Evolutionary conservation across 2,888 invertebrate genomes (phyloP).

Genomic region (Plutella xylostella): DNA sequence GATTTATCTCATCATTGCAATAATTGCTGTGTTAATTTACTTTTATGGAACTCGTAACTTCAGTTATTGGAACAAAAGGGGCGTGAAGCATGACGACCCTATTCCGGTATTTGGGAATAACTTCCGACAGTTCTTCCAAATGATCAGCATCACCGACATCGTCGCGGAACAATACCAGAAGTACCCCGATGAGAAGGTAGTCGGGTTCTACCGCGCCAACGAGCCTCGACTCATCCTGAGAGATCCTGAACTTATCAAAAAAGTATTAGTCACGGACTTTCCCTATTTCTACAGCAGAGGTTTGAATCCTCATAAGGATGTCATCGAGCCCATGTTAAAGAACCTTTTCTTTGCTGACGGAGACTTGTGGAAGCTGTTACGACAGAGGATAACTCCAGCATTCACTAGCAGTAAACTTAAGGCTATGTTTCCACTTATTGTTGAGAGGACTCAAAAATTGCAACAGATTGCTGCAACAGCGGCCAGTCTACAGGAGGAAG

Average conservation of each 20-base stretch:
- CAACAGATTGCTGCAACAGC: background rate
- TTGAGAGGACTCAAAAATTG: conserved; percentile 15
- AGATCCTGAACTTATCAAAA: conserved; percentile 12
- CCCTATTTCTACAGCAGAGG: conserved; percentile 32
- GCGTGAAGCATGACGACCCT: conserved; percentile 1
- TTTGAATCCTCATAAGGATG: conserved; percentile 25
- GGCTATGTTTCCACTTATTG: conserved; percentile 41
- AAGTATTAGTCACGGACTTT: conserved; percentile 11
- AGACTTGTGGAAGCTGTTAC: conserved; percentile 40
- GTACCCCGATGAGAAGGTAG: conserved; percentile 1
- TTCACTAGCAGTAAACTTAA: conserved; percentile 43
- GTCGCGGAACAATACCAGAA: background rate
- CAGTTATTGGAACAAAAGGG: conserved; percentile 10
- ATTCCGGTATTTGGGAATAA: conserved; percentile 7
- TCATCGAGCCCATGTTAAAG: conserved; percentile 35
- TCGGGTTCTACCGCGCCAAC: background rate
- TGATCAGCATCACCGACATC: background rate
- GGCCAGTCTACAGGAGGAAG: background rate
- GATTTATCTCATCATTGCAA: too few relatives aligned
- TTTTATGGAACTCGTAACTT: background rate
- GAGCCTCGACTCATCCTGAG: conserved; percentile 8
- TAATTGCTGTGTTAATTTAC: too few relatives aligned
- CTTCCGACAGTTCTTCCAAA: background rate
- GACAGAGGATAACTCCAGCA: conserved; percentile 45
- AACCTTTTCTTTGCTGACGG: conserved; percentile 45